Conservation (phyloP, 2,113 vertebrate species). For the Entelurus aequoreus region DNA sequence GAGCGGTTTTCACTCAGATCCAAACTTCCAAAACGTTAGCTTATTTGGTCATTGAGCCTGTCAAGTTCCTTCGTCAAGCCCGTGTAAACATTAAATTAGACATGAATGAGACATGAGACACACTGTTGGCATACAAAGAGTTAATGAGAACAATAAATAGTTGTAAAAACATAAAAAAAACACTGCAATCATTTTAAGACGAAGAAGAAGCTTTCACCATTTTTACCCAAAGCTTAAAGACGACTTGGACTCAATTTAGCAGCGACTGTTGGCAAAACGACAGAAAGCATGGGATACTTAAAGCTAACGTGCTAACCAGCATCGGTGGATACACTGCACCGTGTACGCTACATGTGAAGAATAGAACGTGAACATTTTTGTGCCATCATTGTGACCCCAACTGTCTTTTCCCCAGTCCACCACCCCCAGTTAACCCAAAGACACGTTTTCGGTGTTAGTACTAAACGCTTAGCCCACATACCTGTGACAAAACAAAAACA, state of each 20-base stretch:
- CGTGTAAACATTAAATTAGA: neutral
- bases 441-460: slow-evolving; percentile 59
- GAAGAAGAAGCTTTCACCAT: no score
- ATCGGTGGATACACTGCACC: no score
- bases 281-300: no score
- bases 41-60: neutral
- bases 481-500: slow-evolving; percentile 25
- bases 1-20: slow-evolving; percentile 9
- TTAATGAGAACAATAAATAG: neutral
- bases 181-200: no score
- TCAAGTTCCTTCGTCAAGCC: neutral
- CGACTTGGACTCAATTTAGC: no score
- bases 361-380: no score
- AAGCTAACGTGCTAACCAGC: no score
- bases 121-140: neutral
- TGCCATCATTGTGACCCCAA: neutral
- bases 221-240: no score
- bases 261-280: no score
- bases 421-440: slow-evolving; percentile 47
- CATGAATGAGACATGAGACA: neutral
- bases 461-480: slow-evolving; percentile 29
- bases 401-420: neutral
- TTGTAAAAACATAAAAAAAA: neutral
- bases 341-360: no score
- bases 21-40: neutral